Evolutionary conservation across 2,113 vertebrate genomes (phyloP).

Genomic region (Eulacestoma nigropectus): DNA sequence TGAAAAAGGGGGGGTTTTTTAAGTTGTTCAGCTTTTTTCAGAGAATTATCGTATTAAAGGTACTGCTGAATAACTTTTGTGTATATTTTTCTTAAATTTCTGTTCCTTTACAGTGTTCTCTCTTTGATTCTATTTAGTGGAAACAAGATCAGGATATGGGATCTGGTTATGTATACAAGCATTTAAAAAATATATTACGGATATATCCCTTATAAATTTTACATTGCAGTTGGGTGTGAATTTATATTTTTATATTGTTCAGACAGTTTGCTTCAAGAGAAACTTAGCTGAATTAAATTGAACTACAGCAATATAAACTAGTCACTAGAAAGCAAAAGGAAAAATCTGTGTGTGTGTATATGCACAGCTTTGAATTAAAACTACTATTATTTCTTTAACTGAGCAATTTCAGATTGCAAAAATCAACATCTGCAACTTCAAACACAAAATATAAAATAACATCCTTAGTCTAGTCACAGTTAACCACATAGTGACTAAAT

Average conservation of each 20-base stretch:
- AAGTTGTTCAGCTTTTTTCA: neutral
- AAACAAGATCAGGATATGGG: neutral
- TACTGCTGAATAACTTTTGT: neutral
- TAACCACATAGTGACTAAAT: conserved; percentile 54
- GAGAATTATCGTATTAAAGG: neutral
- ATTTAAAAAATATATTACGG: neutral
- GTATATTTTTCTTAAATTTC: neutral
- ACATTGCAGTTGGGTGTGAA: neutral
- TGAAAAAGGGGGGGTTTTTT: neutral
- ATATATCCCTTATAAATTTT: neutral
- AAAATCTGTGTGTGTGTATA: neutral
- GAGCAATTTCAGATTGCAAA: neutral
- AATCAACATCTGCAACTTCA: conserved; percentile 13
- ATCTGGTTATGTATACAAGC: neutral
- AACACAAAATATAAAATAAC: neutral
- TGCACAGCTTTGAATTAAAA: neutral
- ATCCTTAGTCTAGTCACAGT: conserved; percentile 22
- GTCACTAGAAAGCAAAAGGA: neutral
- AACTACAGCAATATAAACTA: neutral
- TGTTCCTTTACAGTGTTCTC: neutral
- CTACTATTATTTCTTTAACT: neutral
- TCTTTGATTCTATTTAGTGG: neutral
- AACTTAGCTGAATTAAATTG: neutral
- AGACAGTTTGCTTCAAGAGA: neutral
- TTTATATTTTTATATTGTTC: neutral